Conservation (phyloP, 2,797 vertebrate species). For the Tragelaphus eurycerus region DNA sequence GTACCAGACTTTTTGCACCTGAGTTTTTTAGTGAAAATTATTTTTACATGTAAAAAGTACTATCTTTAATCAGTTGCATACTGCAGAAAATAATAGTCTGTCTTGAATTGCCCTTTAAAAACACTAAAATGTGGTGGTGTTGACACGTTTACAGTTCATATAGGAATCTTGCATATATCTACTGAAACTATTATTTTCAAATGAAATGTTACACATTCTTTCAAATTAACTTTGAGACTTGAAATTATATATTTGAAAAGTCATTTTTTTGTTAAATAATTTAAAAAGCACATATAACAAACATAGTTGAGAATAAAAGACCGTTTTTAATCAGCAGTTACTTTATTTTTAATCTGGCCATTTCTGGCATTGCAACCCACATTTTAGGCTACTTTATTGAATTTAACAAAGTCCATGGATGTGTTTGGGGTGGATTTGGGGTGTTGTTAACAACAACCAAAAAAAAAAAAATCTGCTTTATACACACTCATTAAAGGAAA, state of each 20-base stretch:
- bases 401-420: background rate
- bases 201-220: slow-evolving; percentile 46
- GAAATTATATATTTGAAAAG: slow-evolving; percentile 50
- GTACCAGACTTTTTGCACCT: slow-evolving; percentile 68
- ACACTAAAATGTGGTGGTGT: slow-evolving; percentile 53
- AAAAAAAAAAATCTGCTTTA: background rate
- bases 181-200: slow-evolving; percentile 41
- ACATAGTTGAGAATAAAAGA: slow-evolving; percentile 44
- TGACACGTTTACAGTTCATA: slow-evolving; percentile 43
- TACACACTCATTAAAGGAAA: slow-evolving; percentile 25
- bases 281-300: slow-evolving; percentile 45
- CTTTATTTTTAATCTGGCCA: slow-evolving; percentile 36
- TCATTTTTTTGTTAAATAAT: slow-evolving; percentile 42
- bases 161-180: slow-evolving; percentile 8
- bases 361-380: background rate
- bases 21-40: slow-evolving; percentile 76
- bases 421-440: background rate
- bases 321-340: slow-evolving; percentile 17
- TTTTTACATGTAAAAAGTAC: slow-evolving; percentile 73
- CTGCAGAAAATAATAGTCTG: slow-evolving; percentile 52
- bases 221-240: slow-evolving; percentile 40
- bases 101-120: slow-evolving; percentile 58
- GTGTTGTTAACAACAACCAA: background rate
- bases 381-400: background rate
- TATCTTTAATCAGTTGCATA: slow-evolving; percentile 61